Base-by-base conservation (phyloP, 2,888 invertebrate species). In the Eupithecia subfuscata region DNA sequence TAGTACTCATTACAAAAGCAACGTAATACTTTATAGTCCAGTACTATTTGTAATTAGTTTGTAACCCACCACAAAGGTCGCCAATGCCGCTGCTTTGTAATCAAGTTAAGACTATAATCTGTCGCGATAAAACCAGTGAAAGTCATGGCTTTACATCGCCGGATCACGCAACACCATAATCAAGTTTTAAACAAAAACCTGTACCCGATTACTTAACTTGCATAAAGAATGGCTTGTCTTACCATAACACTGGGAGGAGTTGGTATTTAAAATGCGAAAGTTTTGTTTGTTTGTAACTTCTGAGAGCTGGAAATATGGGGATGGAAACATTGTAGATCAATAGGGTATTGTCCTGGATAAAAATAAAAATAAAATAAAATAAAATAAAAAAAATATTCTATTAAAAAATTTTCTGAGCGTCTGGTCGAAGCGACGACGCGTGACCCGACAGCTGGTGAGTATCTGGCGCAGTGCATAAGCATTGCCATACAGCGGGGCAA, bases 151-250 rank as follows among this genome's bases (percentile, higher is more conserved):
- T 40, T 71, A 48, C 64, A 52, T n/a, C 22, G 60, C 22, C 22
- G 7, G 65, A 71, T 65, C 72, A 67, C 48, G 72, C 65, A 67
- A 67, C 67, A 52, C 52, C 52, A 25, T 40, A 68, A 68, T 68
- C 68, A 68, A 68, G 52, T 67, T 67, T 40, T 67, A 45, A 72
- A 72, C 52, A 72, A 69, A 65, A 73, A 69, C 69, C 56, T 68
- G 67, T 25, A 30, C 34, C 34, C 16, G 67, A 40, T 68, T 43
- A 40, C 43, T 16, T 68, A 68, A 68, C 12, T 22, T 43, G 14
- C 22, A 22, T 45, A 43, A 68, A 68, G 40, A 22, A 68, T 68
- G 43, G 68, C 64, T 30, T 67, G 22, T 67, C n/a, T 22, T 37
- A 37, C n/a, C 16, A 63, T 63, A 16, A 63, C 60, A 30, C 56